Evolutionary conservation across 2,113 vertebrate genomes (phyloP).

Genomic region (Paraplagusia blochii): DNA sequence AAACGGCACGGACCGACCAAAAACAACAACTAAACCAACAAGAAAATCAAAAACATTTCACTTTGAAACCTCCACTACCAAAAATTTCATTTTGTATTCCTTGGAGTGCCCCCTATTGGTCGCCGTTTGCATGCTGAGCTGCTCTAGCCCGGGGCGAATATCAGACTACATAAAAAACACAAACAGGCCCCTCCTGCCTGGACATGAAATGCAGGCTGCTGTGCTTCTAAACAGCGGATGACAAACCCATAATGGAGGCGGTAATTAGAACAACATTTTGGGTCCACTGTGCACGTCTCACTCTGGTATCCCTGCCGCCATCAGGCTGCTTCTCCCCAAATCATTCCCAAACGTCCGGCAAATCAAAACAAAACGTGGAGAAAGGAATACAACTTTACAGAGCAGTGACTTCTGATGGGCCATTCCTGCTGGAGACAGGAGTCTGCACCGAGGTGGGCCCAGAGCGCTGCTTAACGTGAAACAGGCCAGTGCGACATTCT

Average conservation of each 20-base stretch:
- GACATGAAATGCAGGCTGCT: constrained; percentile 67
- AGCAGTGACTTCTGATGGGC: constrained; percentile 70
- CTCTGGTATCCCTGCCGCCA: constrained; percentile 65
- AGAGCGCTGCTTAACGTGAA: constrained; percentile 51
- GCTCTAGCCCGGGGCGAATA: constrained; percentile 50
- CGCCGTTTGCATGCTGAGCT: constrained; percentile 31
- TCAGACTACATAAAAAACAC: constrained; percentile 57
- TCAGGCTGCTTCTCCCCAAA: constrained; percentile 64
- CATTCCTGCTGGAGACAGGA: constrained; percentile 60
- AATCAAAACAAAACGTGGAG: constrained; percentile 72
- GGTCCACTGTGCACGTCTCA: constrained; percentile 53
- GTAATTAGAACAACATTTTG: constrained; percentile 78
- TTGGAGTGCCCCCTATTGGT: constrained; percentile 43
- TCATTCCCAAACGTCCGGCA: constrained; percentile 74
- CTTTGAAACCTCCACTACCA: not conserved
- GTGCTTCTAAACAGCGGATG: constrained; percentile 57
- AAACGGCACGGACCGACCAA: not conserved
- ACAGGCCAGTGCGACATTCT: constrained; percentile 51
- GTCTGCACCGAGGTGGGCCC: constrained; percentile 57
- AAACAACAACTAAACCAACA: constrained; percentile 4
- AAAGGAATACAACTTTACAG: constrained; percentile 63
- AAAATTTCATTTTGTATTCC: constrained; percentile 27
- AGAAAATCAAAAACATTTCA: constrained; percentile 2
- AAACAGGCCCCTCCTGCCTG: constrained; percentile 55
- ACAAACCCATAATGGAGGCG: constrained; percentile 72